Evolutionary conservation across 2,888 invertebrate genomes (phyloP).

Genomic region (Erynnis tages): DNA sequence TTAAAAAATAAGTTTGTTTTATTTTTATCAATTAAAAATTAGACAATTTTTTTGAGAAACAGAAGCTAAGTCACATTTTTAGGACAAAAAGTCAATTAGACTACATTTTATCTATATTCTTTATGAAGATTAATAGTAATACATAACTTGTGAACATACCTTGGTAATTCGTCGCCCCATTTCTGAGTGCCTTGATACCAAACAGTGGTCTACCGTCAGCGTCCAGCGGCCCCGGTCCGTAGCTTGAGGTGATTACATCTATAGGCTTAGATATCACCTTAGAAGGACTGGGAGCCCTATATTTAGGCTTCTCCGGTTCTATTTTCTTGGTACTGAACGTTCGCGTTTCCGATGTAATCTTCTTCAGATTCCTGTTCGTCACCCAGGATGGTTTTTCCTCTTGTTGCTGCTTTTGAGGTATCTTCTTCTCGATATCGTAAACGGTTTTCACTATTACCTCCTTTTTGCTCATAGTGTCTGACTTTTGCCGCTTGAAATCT

Average conservation of each 20-base stretch:
- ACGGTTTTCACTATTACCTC: slow-evolving; percentile 61
- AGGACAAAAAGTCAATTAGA: too few species aligned
- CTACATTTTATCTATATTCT: too few species aligned
- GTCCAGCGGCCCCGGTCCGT: slow-evolving; percentile 91
- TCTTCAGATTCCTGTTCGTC: slow-evolving; percentile 81
- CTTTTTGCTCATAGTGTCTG: slow-evolving; percentile 47
- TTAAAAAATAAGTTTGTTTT: too few species aligned
- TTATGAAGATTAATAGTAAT: too few species aligned
- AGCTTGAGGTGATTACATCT: slow-evolving; percentile 89
- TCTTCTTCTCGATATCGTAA: slow-evolving; percentile 56
- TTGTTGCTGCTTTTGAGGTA: slow-evolving; percentile 53
- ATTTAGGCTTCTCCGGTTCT: slow-evolving; percentile 66
- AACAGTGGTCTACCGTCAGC: slow-evolving; percentile 90
- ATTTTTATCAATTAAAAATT: too few species aligned
- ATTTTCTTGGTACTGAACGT: slow-evolving; percentile 62
- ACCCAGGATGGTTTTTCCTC: slow-evolving; percentile 84
- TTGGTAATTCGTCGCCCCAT: slow-evolving; percentile 83
- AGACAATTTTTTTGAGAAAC: too few species aligned
- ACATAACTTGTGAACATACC: slow-evolving; percentile 72
- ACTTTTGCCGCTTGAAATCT: slow-evolving; percentile 48
- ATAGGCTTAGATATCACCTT: slow-evolving; percentile 70
- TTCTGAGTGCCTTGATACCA: slow-evolving; percentile 87
- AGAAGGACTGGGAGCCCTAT: slow-evolving; percentile 63
- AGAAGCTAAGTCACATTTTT: too few species aligned
- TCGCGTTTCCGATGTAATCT: slow-evolving; percentile 66